A percentile compares a stretch with the other conserved stretches of the same genome.
These are phyloP conservation scores for Eretmocerus hayati DNA, from an alignment of 2,888 invertebrate genomes.

Conservation along the genomic window DNA sequence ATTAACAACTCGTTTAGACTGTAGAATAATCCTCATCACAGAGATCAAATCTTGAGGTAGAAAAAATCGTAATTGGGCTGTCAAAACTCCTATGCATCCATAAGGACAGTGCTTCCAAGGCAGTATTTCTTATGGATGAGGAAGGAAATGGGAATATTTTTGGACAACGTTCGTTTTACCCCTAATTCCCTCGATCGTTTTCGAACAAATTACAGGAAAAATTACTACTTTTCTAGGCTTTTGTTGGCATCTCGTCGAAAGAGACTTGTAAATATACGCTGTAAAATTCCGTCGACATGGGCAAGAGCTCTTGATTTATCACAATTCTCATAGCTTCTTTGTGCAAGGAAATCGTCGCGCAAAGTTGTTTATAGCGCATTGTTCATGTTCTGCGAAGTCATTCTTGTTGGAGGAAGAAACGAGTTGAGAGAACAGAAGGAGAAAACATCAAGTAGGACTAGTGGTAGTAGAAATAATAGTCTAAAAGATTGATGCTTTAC, in stretches of 20 bases:
- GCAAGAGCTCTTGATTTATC: constrained; percentile 5
- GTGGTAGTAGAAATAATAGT: background rate
- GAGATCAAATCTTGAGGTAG: too few relatives aligned
- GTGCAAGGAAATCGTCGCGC: constrained; percentile 3
- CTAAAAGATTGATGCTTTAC: constrained; percentile 8
- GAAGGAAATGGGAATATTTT: constrained; percentile 13
- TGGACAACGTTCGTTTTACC: constrained; percentile 4
- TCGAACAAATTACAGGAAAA: too few relatives aligned
- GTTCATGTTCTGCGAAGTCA: constrained; percentile 16
- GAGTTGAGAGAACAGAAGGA: constrained; percentile 9
- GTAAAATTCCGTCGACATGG: constrained; percentile 9
- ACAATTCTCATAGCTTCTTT: background rate
- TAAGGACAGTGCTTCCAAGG: constrained; percentile 17
- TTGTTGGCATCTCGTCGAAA: background rate
- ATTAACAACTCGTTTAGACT: constrained; percentile 5
- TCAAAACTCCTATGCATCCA: constrained; percentile 13
- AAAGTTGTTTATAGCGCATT: constrained; percentile 9
- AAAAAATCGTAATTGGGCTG: constrained; percentile 9
- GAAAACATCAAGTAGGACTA: background rate
- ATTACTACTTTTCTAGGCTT: constrained; percentile 8
- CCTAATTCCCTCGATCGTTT: constrained; percentile 6
- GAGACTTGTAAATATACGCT: constrained; percentile 14
- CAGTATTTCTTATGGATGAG: constrained; percentile 16
- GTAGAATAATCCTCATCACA: constrained; percentile 7
- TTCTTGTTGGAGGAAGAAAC: constrained; percentile 4